phyloP scores from a whole-genome alignment of 2,113 vertebrate genomes.

The Propithecus coquereli region DNA sequence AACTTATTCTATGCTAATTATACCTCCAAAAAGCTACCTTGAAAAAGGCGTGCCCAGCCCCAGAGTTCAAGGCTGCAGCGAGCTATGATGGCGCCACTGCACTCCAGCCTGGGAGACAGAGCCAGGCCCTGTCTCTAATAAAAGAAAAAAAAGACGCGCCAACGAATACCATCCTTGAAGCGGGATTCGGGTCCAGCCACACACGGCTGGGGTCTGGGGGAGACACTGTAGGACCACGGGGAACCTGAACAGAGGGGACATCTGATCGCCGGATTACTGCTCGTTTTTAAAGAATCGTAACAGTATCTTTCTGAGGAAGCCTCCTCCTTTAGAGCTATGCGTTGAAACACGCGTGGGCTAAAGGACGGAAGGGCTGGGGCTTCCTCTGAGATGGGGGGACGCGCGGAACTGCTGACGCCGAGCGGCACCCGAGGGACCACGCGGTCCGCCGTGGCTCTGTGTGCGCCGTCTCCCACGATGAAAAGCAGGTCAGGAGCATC shows the following conservation, averaged over 20 bases:
- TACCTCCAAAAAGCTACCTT: neutral
- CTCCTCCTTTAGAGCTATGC: neutral
- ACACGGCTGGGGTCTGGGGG: neutral
- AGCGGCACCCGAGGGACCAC: too few species aligned
- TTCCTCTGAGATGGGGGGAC: neutral
- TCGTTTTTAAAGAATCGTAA: neutral
- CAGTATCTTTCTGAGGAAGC: neutral
- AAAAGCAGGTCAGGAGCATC: neutral
- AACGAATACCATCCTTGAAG: neutral
- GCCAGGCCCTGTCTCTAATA: neutral
- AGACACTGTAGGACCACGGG: neutral
- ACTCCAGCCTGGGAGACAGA: neutral
- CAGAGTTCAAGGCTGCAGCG: neutral
- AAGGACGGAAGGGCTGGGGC: accelerated
- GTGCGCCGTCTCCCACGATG: neutral
- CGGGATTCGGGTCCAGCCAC: neutral
- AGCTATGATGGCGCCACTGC: neutral
- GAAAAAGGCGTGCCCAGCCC: neutral
- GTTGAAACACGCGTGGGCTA: accelerated
- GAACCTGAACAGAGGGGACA: neutral
- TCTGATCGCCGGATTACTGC: neutral
- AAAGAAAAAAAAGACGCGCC: neutral
- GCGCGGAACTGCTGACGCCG: too few species aligned
- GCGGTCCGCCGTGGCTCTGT: neutral
- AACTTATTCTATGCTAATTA: neutral